Conservation (phyloP, 2,888 invertebrate genomes). For the Idaea biselata region DNA sequence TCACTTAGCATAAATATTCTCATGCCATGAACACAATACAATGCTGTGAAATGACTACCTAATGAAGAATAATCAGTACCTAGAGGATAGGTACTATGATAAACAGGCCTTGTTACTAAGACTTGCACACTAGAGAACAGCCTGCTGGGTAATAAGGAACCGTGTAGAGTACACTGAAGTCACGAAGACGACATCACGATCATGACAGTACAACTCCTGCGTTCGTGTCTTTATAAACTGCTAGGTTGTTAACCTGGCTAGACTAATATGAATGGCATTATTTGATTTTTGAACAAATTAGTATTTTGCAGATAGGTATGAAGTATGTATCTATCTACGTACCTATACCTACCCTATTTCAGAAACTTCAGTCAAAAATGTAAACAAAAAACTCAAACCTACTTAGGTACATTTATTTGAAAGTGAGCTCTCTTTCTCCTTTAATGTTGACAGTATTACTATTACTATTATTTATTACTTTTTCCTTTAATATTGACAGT, state of each 20-base stretch:
- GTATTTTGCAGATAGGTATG: no score
- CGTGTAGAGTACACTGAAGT: background rate
- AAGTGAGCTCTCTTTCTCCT: no score
- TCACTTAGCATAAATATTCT: no score
- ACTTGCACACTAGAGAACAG: background rate
- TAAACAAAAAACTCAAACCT: no score
- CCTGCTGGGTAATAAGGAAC: background rate
- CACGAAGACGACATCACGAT: background rate
- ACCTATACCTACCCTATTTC: no score
- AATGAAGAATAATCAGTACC: background rate
- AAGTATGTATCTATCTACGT: no score
- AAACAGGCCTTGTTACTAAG: background rate
- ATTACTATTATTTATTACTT: no score
- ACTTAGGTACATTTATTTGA: no score
- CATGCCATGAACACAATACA: background rate
- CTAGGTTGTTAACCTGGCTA: constrained; percentile 5
- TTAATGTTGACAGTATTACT: no score
- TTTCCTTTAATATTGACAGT: no score
- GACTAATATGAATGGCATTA: background rate
- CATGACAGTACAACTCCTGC: background rate
- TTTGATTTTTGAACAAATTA: background rate
- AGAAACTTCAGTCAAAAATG: no score
- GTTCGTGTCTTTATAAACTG: constrained; percentile 2
- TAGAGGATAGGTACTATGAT: background rate
- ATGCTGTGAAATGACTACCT: background rate